Evolutionary conservation across 1,140 invertebrate genomes (phyloP).

Genomic region (Drosophila orosa): DNA sequence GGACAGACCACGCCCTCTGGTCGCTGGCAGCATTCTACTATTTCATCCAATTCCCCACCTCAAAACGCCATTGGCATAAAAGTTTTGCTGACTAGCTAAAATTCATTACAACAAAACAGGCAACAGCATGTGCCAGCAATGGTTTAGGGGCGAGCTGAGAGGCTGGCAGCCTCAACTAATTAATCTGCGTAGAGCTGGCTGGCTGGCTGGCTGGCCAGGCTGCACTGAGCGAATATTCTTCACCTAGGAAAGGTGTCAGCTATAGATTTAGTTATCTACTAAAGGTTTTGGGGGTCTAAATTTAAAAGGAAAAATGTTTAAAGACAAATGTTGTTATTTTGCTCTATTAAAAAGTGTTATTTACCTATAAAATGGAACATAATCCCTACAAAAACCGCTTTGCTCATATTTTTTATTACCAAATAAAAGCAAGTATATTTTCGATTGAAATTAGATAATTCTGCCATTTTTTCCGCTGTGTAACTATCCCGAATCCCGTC

Average conservation of each 20-base stretch:
- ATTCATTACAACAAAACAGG: constrained; percentile 81
- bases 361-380: too few relatives aligned
- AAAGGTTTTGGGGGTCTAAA: too few relatives aligned
- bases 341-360: too few relatives aligned
- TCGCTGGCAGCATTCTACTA: constrained; percentile 29
- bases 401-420: neutral
- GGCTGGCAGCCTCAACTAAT: constrained; percentile 78
- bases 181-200: constrained; percentile 72
- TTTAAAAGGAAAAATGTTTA: too few relatives aligned
- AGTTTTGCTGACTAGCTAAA: constrained; percentile 83
- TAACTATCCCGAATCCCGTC: constrained; percentile 10
- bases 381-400: too few relatives aligned
- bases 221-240: constrained; percentile 7
- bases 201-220: constrained; percentile 36
- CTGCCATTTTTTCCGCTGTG: neutral
- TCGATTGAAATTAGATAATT: neutral
- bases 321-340: too few relatives aligned
- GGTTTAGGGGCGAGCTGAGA: constrained; percentile 23
- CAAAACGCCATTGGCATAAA: constrained; percentile 76
- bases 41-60: constrained; percentile 55
- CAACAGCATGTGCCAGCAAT: constrained; percentile 72
- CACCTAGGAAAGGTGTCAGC: neutral
- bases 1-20: constrained; percentile 23
- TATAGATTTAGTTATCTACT: too few relatives aligned
- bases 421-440: neutral